These are phyloP conservation scores for Rhagoletis pomonella DNA, from an alignment of 1,140 invertebrate species.

Conservation along the genomic window DNA sequence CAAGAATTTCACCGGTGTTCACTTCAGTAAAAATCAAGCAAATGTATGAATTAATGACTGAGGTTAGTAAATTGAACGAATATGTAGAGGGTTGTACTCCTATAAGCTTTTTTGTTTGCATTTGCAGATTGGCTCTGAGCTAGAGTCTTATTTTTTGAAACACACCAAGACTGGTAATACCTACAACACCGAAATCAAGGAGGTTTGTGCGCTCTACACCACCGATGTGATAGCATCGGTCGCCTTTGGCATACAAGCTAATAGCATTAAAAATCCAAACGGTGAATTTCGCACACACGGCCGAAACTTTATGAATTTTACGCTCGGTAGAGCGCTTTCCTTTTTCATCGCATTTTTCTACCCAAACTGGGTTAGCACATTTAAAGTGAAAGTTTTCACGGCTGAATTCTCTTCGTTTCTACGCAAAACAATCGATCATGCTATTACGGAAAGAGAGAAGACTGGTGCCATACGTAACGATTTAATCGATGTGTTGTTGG, in stretches of 20 bases:
- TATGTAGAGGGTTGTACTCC: constrained; percentile 23
- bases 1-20: constrained; percentile 77
- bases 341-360: constrained; percentile 75
- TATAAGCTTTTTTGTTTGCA: no score
- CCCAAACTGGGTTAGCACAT: constrained; percentile 66
- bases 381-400: constrained; percentile 63
- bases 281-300: constrained; percentile 74
- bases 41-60: constrained; percentile 76
- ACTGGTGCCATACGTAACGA: constrained; percentile 69
- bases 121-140: constrained; percentile 63
- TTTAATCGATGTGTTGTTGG: constrained; percentile 74
- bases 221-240: constrained; percentile 78
- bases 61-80: constrained; percentile 61
- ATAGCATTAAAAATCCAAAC: constrained; percentile 75
- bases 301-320: constrained; percentile 75
- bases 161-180: constrained; percentile 35
- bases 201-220: constrained; percentile 75
- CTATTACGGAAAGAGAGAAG: constrained; percentile 69
- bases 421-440: constrained; percentile 65
- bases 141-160: constrained; percentile 60
- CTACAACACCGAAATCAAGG: constrained; percentile 70
- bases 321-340: constrained; percentile 75
- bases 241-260: constrained; percentile 78
- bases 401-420: constrained; percentile 66
- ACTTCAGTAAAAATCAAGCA: constrained; percentile 77